Evolutionary conservation across 1,140 invertebrate genomes (phyloP), one percentile per base, ranked within the genome.

Genomic region (Armadillidium nasatum): DNA sequence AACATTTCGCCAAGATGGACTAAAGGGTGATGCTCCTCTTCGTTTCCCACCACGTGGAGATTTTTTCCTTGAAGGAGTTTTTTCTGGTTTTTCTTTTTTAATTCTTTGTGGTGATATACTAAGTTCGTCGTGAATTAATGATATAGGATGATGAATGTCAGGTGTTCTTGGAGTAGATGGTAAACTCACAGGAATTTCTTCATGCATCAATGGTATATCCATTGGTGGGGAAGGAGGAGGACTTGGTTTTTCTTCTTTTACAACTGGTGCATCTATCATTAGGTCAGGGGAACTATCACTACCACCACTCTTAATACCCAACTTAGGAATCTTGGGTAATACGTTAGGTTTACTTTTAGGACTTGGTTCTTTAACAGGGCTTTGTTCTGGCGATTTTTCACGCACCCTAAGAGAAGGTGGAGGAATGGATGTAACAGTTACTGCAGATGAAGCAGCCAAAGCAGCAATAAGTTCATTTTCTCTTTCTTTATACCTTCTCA

Each of bases 391-490:
- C 4, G 10, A 11, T 10, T 44, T 19, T 33, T 72, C 71, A n/a
- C 19, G n/a, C 23, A 19, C 44, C 71, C 44, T 44, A n/a, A 60
- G 50, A 19, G 50, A 60, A 19, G 50, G 50, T 19, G 50, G 50
- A 60, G 50, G 50, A 15, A 60, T 60, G 50, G 50, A 60, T 60
- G 50, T 60, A 19, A 60, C 50, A 60, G 50, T 60, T 13, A 60
- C 50, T 2, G 50, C 50, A 19, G 50, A 60, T 13, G 50, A 60
- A 2, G 50, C 50, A 19, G 50, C 50, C 11, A 60, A 15, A 15
- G 50, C 50, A 19, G 50, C 50, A 60, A 60, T 60, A 19, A 60
- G 50, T 72, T 44, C 71, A 19, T 44, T 72, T 9, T 72, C 71
- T 44, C 50, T 66, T 46, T 66, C 50, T 66, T 54, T 75, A 44